A percentile compares a stretch with the other conserved stretches of the same genome.
phyloP scores from a whole-genome alignment of 2,113 vertebrate genomes.

The Oryzias javanicus region DNA sequence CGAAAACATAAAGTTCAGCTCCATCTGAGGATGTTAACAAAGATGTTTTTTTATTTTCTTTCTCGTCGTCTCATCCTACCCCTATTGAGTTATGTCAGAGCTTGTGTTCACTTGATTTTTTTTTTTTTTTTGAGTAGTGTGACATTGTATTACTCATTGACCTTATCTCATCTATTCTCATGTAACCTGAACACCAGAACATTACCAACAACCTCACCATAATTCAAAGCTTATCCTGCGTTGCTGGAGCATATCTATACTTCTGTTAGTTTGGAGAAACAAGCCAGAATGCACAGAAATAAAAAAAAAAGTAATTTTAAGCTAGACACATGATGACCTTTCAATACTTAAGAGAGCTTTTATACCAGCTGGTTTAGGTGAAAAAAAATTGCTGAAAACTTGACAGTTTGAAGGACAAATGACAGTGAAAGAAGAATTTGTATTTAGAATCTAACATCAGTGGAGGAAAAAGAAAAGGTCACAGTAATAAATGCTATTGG shows the following conservation, averaged over 20 bases:
- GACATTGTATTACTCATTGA: constrained; percentile 58
- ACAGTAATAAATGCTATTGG: background rate
- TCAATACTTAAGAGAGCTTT: constrained; percentile 23
- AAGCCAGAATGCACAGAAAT: constrained; percentile 41
- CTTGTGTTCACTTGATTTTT: constrained; percentile 23
- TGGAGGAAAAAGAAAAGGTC: background rate
- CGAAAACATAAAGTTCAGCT: no score
- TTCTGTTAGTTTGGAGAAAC: constrained; percentile 25
- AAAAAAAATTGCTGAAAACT: constrained; percentile 15
- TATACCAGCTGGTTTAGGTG: constrained; percentile 17
- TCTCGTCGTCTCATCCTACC: background rate
- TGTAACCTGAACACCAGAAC: constrained; percentile 46
- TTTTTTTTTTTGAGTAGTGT: constrained; percentile 38
- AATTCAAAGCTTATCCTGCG: constrained; percentile 3
- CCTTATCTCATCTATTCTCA: constrained; percentile 52
- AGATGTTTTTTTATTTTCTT: background rate
- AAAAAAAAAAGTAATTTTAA: constrained; percentile 41
- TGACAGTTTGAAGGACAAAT: constrained; percentile 24
- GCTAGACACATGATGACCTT: constrained; percentile 32
- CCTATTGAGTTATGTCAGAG: background rate
- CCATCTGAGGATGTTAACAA: background rate
- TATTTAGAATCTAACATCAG: no score
- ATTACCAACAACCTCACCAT: constrained; percentile 12
- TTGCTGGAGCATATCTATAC: constrained; percentile 18
- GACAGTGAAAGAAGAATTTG: background rate